These are phyloP conservation scores for Cephalopterus ornatus DNA, from an alignment of 2,113 vertebrate genomes.

Conservation along the genomic window DNA sequence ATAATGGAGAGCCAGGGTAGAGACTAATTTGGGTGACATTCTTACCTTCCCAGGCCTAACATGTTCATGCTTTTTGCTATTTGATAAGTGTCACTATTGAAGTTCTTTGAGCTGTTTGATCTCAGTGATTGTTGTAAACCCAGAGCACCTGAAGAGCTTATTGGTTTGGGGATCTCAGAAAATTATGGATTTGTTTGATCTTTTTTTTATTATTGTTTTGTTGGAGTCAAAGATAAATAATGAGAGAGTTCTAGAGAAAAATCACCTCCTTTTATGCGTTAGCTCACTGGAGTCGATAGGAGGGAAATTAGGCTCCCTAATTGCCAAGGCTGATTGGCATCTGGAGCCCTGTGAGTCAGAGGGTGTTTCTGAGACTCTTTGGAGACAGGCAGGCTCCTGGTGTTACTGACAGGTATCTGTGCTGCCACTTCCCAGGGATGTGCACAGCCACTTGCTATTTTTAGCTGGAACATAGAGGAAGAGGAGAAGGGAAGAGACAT, in stretches of 20 bases:
- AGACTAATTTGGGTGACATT: not conserved
- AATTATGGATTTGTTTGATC: not conserved
- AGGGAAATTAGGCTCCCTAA: not conserved
- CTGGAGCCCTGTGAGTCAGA: not conserved
- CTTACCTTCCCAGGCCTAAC: not conserved
- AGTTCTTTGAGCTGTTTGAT: not conserved
- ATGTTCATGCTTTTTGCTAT: not conserved
- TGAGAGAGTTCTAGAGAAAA: not conserved
- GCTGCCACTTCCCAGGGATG: not conserved
- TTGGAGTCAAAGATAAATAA: not conserved
- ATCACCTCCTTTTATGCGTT: not conserved
- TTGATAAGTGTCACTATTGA: not conserved
- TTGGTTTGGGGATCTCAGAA: not conserved
- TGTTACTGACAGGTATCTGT: not conserved
- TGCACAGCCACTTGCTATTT: not conserved
- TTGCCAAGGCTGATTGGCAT: not conserved
- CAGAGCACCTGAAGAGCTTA: not conserved
- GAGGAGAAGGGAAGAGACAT: conserved; percentile 42
- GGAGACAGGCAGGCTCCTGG: not conserved
- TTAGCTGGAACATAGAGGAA: not conserved
- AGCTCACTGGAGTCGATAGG: not conserved
- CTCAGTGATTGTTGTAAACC: not conserved
- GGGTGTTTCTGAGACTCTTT: not conserved
- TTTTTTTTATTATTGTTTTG: not conserved
- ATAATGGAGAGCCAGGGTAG: not conserved